A percentile compares a stretch with the other conserved stretches of the same genome.
Conservation (phyloP, 2,797 vertebrate genomes). For the Brachymystax lenok region DNA sequence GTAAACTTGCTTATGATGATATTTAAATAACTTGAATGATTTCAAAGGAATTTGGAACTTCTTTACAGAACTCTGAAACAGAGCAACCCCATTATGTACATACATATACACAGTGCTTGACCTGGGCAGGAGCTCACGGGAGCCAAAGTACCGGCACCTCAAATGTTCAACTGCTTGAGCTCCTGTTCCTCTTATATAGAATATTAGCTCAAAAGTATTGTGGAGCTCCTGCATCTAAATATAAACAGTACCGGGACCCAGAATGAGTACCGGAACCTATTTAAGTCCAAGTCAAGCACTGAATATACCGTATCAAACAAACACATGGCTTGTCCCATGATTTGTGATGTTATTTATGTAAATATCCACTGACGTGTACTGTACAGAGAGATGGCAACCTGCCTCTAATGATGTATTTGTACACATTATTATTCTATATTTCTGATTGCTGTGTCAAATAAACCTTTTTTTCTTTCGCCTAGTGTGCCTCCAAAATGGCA, state of each 20-base stretch:
- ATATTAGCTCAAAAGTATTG: too few species aligned
- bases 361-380: slow-evolving; percentile 46
- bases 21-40: slow-evolving; percentile 41
- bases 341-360: slow-evolving; percentile 53
- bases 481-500: not conserved
- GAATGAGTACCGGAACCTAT: too few species aligned
- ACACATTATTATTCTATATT: slow-evolving; percentile 25
- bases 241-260: too few species aligned
- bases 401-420: slow-evolving; percentile 35
- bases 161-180: too few species aligned
- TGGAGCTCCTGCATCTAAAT: too few species aligned
- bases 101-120: not conserved
- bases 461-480: slow-evolving; percentile 32
- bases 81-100: slow-evolving; percentile 40
- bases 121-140: too few species aligned
- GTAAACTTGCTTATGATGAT: slow-evolving; percentile 46
- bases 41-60: slow-evolving; percentile 54
- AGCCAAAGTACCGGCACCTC: too few species aligned
- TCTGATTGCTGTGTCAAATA: slow-evolving; percentile 38
- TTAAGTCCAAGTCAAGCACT: too few species aligned
- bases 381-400: slow-evolving; percentile 24
- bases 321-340: slow-evolving; percentile 50
- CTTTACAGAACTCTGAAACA: slow-evolving; percentile 50
- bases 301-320: slow-evolving; percentile 24
- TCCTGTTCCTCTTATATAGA: too few species aligned